Conservation (phyloP, 2,797 vertebrate genomes). For the Denticeps clupeoides region DNA sequence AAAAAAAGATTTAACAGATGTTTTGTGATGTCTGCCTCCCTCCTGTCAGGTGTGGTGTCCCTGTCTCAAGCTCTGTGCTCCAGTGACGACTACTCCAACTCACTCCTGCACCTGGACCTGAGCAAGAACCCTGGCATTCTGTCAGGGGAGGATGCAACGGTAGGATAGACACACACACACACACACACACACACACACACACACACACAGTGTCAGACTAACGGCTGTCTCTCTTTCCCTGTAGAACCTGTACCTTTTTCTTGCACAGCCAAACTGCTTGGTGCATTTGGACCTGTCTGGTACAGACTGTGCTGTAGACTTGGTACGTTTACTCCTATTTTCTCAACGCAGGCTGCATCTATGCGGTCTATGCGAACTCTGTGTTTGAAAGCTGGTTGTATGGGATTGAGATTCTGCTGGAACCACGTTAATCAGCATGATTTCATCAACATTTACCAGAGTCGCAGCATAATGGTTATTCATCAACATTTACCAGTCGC, state of each 20-base stretch:
- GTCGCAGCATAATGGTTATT: too few relatives aligned
- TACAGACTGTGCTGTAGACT: conserved; percentile 78
- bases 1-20: too few relatives aligned
- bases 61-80: conserved; percentile 79
- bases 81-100: conserved; percentile 78
- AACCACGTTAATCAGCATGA: too few relatives aligned
- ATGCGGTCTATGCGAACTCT: too few relatives aligned
- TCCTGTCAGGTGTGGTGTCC: conserved; percentile 63
- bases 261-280: conserved; percentile 83
- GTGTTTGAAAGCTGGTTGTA: too few relatives aligned
- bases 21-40: too few relatives aligned
- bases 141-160: conserved; percentile 77
- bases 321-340: too few relatives aligned
- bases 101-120: conserved; percentile 77
- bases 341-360: too few relatives aligned
- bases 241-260: conserved; percentile 81
- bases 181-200: neutral
- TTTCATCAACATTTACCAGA: too few relatives aligned
- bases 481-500: too few relatives aligned
- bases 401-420: too few relatives aligned
- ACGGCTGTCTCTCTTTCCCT: conserved; percentile 14
- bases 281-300: conserved; percentile 79
- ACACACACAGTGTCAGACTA: neutral
- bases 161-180: conserved; percentile 44
- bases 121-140: conserved; percentile 82